Percentiles rank a stretch among this genome's conserved stretches.
Conservation (phyloP, 92 coral and sea anemone genomes). For the Anthopleura xanthogrammica region DNA sequence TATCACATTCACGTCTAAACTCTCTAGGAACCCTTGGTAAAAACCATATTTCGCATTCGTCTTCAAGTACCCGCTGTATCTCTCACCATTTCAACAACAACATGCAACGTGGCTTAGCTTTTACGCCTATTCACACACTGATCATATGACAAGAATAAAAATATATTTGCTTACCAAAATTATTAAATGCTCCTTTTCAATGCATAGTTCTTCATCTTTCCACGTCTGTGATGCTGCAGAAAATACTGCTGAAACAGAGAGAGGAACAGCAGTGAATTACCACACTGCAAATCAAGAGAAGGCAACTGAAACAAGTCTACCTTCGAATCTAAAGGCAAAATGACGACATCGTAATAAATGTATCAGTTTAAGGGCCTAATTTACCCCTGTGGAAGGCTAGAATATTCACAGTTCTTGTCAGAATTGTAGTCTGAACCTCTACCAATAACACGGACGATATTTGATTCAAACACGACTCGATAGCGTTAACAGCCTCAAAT, state of each 20-base stretch:
- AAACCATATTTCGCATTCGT: constrained; percentile 9
- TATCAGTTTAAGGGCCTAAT: constrained; percentile 45
- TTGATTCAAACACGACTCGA: constrained; percentile 31
- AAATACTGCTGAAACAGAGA: constrained; percentile 54
- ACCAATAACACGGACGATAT: constrained; percentile 25
- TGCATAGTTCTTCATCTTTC: constrained; percentile 36
- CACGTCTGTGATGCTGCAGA: constrained; percentile 23
- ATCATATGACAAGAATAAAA: constrained; percentile 62
- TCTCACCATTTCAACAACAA: constrained; percentile 33
- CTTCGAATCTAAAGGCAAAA: constrained; percentile 62
- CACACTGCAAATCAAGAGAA: constrained; percentile 29
- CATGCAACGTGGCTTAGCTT: constrained; percentile 66
- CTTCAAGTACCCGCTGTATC: constrained; percentile 39
- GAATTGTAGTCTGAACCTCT: constrained; percentile 16
- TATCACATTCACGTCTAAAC: constrained; percentile 21
- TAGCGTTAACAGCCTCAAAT: constrained; percentile 55
- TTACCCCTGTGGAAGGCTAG: constrained; percentile 46
- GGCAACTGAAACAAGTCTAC: constrained; percentile 53
- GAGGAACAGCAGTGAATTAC: constrained; percentile 40
- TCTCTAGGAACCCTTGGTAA: background rate
- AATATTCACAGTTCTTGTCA: constrained; percentile 21
- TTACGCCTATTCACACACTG: constrained; percentile 41
- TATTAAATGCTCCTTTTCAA: constrained; percentile 33
- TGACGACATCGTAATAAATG: constrained; percentile 69
- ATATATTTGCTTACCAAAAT: constrained; percentile 55